Conservation (phyloP, 2,888 invertebrate genomes). For the Sinodicranocentrus sp. region DNA sequence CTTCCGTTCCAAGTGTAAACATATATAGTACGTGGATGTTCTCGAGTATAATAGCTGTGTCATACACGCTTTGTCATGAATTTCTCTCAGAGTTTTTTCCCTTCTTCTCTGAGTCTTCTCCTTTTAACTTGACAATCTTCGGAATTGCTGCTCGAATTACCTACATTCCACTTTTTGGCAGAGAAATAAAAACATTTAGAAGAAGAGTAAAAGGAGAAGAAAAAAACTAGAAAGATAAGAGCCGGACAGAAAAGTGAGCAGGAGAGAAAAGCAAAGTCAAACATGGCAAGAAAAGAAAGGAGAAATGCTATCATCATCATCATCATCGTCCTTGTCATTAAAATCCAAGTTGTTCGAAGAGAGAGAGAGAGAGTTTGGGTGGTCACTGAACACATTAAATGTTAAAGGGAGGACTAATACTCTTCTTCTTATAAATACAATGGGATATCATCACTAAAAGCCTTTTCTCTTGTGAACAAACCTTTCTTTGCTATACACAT, state of each 20-base stretch:
- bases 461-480: too few species aligned
- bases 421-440: too few species aligned
- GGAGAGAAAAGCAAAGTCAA: conserved; percentile 13
- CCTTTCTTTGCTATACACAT: too few species aligned
- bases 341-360: conserved; percentile 1
- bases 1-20: not conserved
- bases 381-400: conserved; percentile 36
- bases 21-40: too few species aligned
- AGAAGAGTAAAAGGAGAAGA: not conserved
- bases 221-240: not conserved
- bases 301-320: conserved; percentile 24
- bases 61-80: conserved; percentile 26
- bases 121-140: conserved; percentile 35
- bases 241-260: not conserved
- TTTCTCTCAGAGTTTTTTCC: conserved; percentile 18
- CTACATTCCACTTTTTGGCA: conserved; percentile 29
- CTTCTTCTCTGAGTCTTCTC: not conserved
- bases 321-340: conserved; percentile 22
- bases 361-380: not conserved
- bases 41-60: too few species aligned
- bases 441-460: conserved; percentile 9
- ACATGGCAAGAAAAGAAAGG: not conserved
- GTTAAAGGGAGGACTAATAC: conserved; percentile 11
- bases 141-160: conserved; percentile 47
- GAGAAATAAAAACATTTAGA: conserved; percentile 20